Conservation (phyloP, 1,140 invertebrate species). For the Pemphigus obesinymphae region DNA sequence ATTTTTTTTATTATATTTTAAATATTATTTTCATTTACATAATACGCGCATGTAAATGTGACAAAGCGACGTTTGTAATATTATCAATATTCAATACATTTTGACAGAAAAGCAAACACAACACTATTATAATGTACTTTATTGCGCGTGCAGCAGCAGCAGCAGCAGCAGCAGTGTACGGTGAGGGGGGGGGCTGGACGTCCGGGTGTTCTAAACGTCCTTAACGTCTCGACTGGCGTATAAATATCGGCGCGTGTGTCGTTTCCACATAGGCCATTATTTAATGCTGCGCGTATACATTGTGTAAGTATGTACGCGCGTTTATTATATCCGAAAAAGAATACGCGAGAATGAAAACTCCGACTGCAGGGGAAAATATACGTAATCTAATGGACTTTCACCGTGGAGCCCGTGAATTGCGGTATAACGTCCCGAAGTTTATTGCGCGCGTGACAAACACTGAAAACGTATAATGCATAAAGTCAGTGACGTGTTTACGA, state of each 20-base stretch:
- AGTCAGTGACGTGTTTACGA: too few relatives aligned
- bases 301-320: too few relatives aligned
- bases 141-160: too few relatives aligned
- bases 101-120: too few relatives aligned
- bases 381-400: slow-evolving; percentile 6
- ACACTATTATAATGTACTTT: not conserved
- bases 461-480: not conserved
- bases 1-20: too few relatives aligned
- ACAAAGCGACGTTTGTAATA: not conserved
- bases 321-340: not conserved
- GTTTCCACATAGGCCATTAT: slow-evolving; percentile 2
- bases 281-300: not conserved
- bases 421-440: not conserved
- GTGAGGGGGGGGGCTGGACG: not conserved
- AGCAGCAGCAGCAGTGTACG: too few relatives aligned
- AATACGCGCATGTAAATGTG: too few relatives aligned
- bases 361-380: not conserved
- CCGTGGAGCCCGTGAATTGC: not conserved
- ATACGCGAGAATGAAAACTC: slow-evolving; percentile 12
- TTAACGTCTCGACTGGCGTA: slow-evolving; percentile 19
- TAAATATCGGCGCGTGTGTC: not conserved
- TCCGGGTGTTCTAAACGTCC: slow-evolving; percentile 18
- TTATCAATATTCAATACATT: slow-evolving; percentile 12
- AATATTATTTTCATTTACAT: too few relatives aligned
- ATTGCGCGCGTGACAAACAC: slow-evolving; percentile 19